Evolutionary conservation across 2,797 vertebrate genomes (phyloP), one percentile per base, ranked within the genome.

Genomic region (Apogon hyalosoma): DNA sequence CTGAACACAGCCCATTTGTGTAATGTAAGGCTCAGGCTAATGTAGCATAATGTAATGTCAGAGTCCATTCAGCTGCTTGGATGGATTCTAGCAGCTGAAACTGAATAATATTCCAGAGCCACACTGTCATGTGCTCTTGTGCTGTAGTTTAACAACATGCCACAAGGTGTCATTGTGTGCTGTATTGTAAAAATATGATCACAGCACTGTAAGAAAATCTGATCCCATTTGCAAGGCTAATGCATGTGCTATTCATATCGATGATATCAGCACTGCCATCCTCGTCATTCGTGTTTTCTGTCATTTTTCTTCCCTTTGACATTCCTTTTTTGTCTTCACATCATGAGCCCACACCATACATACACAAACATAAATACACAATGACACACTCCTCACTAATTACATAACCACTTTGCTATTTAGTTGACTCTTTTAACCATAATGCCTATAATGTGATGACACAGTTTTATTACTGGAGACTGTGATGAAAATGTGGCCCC

Each of bases 141-240:
- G 68, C 73, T 91, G 91, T 77, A 88, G 83, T 90, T 88, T 65
- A 62, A 56, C 69, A 70, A 55, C 3, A 6, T 47, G 66, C 90
- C 90, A 92, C 90, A 83, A 88, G 91, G 83, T 91, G 92, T 89
- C 90, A 81, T 80, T 73, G 75, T 87, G 79, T 58, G 52, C 89
- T 77, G 24, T 77, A 51, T 15, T 81, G 75, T 33, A 67, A 69
- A 69, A 79, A 54, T 38, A 53, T 53, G 40, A 60, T 56, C 62
- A 58, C 63, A 47, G 56, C 53, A 69, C 53, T 80, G 67, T 47
- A 75, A 80, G 57, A 83, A 83, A 85, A 82, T 72, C 57, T 80
- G 85, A 80, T 73, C 61, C 66, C 36, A 79, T 83, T 82, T 83
- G 50, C 82, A 87, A 80, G 76, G 74, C 80, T 76, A 85, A 83